These are phyloP conservation scores for Epinephelus moara DNA, from an alignment of 2,113 vertebrate genomes.

Conservation along the genomic window DNA sequence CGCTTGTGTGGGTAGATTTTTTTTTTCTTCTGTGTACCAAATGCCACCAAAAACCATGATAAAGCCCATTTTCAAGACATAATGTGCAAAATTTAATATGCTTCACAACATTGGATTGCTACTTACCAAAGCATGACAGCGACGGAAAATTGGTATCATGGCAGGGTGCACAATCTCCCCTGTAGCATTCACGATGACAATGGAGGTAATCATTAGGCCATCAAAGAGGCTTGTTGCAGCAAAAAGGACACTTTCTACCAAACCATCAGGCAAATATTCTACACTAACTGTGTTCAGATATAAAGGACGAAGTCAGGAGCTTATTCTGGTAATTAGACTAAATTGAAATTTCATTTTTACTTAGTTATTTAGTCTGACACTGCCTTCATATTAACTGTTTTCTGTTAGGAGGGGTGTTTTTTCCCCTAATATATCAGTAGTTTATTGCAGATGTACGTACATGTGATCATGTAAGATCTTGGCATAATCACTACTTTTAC, in stretches of 20 bases:
- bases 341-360: constrained; percentile 27
- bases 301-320: not conserved
- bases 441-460: not conserved
- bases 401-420: not conserved
- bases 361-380: not conserved
- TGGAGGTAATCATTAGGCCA: constrained; percentile 55
- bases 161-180: constrained; percentile 41
- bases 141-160: constrained; percentile 50
- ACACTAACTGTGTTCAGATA: constrained; percentile 12
- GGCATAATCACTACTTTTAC: no score
- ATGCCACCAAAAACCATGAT: constrained; percentile 21
- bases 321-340: constrained; percentile 2
- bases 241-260: constrained; percentile 20
- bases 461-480: no score
- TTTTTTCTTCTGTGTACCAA: constrained; percentile 8
- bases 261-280: constrained; percentile 6
- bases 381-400: not conserved
- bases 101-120: constrained; percentile 33
- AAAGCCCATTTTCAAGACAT: constrained; percentile 46
- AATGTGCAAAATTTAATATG: constrained; percentile 41
- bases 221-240: constrained; percentile 36
- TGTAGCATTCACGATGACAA: constrained; percentile 47
- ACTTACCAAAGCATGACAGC: constrained; percentile 47
- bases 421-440: not conserved
- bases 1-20: not conserved